Conservation (phyloP, 1,140 invertebrate species). For the Cyclina sinensis region DNA sequence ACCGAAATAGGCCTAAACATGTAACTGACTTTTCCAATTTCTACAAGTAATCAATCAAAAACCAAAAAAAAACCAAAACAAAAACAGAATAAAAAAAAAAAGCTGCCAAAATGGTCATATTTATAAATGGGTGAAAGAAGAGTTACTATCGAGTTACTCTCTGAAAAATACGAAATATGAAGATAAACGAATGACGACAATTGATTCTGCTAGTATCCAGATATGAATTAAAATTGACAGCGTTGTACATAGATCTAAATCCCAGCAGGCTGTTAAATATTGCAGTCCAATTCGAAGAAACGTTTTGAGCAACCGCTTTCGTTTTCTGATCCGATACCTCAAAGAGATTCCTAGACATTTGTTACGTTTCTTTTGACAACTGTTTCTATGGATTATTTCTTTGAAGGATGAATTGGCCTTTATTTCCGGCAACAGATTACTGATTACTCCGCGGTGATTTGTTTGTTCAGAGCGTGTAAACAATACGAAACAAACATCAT, state of each 20-base stretch:
- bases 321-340: constrained; percentile 44
- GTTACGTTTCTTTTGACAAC: constrained; percentile 50
- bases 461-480: constrained; percentile 65
- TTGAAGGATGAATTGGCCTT: constrained; percentile 45
- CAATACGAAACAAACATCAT: constrained; percentile 48
- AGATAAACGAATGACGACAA: too few species aligned
- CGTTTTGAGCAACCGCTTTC: not conserved
- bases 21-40: not conserved
- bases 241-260: not conserved
- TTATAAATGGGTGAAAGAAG: too few species aligned
- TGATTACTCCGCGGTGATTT: constrained; percentile 67
- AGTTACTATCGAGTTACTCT: too few species aligned
- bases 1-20: constrained; percentile 39
- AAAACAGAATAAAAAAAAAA: too few species aligned
- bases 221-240: too few species aligned
- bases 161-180: too few species aligned
- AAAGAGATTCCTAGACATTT: constrained; percentile 53
- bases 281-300: constrained; percentile 13
- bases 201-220: too few species aligned
- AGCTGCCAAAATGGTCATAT: too few species aligned
- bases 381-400: constrained; percentile 57
- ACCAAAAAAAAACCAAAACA: too few species aligned
- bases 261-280: not conserved
- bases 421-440: constrained; percentile 63
- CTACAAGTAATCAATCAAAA: not conserved